phyloP scores from a whole-genome alignment of 2,797 vertebrate species.

The Cossypha dichroa region DNA sequence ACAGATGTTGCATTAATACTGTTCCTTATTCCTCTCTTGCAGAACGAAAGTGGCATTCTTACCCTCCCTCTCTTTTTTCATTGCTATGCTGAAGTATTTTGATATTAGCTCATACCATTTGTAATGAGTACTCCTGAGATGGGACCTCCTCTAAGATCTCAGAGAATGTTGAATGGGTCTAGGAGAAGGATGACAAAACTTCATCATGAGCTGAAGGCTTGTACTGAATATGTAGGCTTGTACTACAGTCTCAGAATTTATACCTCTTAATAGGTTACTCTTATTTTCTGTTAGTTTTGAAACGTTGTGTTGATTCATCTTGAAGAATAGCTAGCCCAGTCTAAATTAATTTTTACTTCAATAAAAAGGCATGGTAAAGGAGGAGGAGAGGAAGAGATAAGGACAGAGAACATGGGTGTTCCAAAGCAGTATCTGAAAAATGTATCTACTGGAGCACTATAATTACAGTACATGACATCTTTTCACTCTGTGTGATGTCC shows the following conservation, averaged over 20 bases:
- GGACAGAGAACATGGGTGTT: accelerated
- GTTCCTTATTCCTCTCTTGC: neutral
- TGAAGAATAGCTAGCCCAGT: neutral
- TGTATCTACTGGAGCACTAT: accelerated
- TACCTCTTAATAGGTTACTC: neutral
- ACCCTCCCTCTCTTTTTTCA: neutral
- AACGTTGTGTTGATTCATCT: neutral
- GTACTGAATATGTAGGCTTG: neutral
- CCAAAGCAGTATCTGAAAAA: neutral
- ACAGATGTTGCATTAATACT: accelerated
- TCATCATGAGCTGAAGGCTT: neutral
- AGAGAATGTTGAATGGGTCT: neutral
- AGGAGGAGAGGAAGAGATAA: neutral
- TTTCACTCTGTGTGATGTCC: neutral
- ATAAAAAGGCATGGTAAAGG: neutral
- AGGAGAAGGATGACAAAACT: neutral
- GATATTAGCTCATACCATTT: neutral
- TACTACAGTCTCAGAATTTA: neutral
- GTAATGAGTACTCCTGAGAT: neutral
- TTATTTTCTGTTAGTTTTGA: neutral
- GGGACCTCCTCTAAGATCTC: neutral
- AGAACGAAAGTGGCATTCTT: neutral
- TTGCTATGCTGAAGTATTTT: neutral
- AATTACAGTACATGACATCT: neutral
- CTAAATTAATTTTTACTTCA: neutral